Evolutionary conservation across 1,140 invertebrate genomes (phyloP), one percentile per base, ranked within the genome.

Genomic region (Coelopa frigida): DNA sequence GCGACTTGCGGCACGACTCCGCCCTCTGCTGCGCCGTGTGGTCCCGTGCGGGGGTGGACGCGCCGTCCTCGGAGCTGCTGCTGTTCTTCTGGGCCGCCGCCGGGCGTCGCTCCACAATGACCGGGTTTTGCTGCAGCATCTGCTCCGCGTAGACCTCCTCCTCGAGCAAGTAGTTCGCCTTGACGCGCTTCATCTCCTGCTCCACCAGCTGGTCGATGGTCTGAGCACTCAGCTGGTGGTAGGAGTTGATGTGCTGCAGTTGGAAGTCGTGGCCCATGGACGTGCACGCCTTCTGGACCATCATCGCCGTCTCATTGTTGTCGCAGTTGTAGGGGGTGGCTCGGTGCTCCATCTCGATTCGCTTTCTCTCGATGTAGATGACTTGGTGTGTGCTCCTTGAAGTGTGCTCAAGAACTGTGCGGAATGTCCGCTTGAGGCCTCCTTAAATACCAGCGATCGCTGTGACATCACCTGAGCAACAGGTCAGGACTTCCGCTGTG

Each of bases 1-100:
- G 59, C 5, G 61, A 65, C 33, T 61, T 61, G 48, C 61, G 61
- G 26, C 61, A 65, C 4, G 61, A 65, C 45, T 65, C 61, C 18
- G 61, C 59, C 12, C 61, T 49, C 39, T 65, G 61, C 0, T 55
- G 58, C 22, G 43, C 18, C 18, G 15, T 61, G 61, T 46, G 20
- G 36, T 48, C 22, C 11, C 35, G 29, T 46, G n/a, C n/a, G n/a
- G n/a, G n/a, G n/a, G n/a, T n/a, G n/a, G n/a, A n/a, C n/a, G n/a
- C n/a, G n/a, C n/a, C n/a, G n/a, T n/a, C n/a, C 15, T 33, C 5
- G 17, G 3, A 11, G 27, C 21, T 26, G 53, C 10, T 3, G 43
- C 12, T 8, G 18, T 8, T 24, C 23, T 18, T 14, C 36, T 15
- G 14, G 51, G 33, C 27, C 10, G 18, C 18, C 8, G 55, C 42